Conservation (phyloP, 2,888 invertebrate genomes). For the Andrena flavipes region DNA sequence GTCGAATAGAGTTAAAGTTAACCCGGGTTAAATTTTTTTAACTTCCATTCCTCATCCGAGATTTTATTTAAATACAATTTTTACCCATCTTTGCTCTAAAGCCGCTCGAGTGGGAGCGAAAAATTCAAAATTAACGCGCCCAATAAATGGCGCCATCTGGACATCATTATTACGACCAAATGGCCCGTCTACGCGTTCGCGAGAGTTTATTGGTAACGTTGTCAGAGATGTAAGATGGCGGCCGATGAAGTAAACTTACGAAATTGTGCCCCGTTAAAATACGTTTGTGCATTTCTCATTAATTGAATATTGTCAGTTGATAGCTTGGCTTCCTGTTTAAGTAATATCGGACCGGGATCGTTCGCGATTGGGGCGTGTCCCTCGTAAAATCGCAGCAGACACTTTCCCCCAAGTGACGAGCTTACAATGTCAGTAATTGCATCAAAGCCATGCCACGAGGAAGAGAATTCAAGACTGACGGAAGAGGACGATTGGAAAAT, state of each 20-base stretch:
- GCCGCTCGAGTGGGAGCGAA: neutral
- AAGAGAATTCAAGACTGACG: conserved; percentile 51
- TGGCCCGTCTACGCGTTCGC: conserved; percentile 28
- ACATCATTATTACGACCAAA: conserved; percentile 7
- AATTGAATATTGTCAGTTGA: conserved; percentile 41
- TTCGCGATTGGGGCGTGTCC: conserved; percentile 33
- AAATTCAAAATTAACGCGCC: neutral
- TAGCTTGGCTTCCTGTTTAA: conserved; percentile 15
- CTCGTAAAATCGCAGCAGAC: conserved; percentile 25
- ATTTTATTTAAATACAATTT: too few species aligned
- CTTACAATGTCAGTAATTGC: conserved; percentile 73
- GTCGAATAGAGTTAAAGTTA: too few species aligned
- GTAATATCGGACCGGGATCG: conserved; percentile 30
- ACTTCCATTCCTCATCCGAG: too few species aligned
- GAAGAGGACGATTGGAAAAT: conserved; percentile 88
- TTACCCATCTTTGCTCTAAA: too few species aligned
- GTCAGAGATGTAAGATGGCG: conserved; percentile 69
- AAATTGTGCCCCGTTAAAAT: conserved; percentile 59
- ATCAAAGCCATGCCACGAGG: conserved; percentile 69
- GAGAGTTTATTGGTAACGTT: conserved; percentile 52
- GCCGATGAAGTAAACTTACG: conserved; percentile 66
- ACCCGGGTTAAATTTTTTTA: too few species aligned
- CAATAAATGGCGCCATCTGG: conserved; percentile 35
- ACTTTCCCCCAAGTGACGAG: conserved; percentile 35
- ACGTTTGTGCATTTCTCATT: conserved; percentile 27